Conservation (phyloP, 2,113 vertebrate species). For the Cricetomys ansorgei region DNA sequence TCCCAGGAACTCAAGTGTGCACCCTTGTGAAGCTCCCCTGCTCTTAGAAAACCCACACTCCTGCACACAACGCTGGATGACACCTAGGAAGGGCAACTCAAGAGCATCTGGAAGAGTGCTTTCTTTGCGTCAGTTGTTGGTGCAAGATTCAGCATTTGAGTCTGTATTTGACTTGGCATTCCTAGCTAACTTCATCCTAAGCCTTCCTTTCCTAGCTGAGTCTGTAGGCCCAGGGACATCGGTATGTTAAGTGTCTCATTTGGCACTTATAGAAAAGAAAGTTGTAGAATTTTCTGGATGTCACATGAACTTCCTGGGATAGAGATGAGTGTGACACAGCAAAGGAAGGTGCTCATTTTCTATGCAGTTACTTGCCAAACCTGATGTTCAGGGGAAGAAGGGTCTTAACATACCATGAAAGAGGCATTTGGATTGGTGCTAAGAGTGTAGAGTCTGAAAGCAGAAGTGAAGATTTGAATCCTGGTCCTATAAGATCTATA, state of each 20-base stretch:
- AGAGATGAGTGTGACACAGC: not conserved
- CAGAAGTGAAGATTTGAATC: not conserved
- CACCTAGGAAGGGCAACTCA: not conserved
- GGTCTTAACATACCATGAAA: not conserved
- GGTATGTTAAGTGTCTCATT: conserved; percentile 8
- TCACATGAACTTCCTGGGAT: not conserved
- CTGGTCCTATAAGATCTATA: not conserved
- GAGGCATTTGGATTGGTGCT: not conserved
- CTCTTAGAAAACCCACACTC: not conserved
- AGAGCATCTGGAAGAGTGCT: not conserved
- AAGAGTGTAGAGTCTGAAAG: not conserved
- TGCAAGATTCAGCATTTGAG: not conserved
- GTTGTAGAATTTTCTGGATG: not conserved
- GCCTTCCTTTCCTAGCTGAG: not conserved
- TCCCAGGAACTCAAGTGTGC: not conserved
- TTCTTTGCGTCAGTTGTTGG: not conserved
- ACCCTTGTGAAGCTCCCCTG: not conserved
- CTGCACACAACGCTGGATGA: not conserved
- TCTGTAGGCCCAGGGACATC: not conserved
- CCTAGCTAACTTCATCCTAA: not conserved
- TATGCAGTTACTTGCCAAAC: not conserved
- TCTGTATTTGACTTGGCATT: not conserved
- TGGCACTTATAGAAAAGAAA: conserved; percentile 9
- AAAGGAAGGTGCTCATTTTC: not conserved
- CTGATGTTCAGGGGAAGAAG: not conserved